Base-by-base conservation (phyloP, 2,888 invertebrate genomes). In the Volucella inflata region DNA sequence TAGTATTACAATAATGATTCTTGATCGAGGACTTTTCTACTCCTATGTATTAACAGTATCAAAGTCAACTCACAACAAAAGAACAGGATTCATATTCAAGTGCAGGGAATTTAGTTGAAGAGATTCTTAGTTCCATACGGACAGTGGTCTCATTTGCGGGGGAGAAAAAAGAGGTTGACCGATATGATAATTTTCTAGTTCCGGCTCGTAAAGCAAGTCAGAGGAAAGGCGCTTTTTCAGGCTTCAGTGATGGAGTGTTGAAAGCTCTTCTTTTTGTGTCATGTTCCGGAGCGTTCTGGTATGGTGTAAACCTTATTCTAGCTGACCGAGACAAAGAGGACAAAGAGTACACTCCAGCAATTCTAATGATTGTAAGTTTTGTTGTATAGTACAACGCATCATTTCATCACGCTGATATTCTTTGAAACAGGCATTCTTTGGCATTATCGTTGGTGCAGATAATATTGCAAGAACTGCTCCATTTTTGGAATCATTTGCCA, bases 141-240 rank as follows among this genome's bases (percentile, higher is more conserved):
- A 97, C 97, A 0, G 96, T 97, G 0, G 93, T 95, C 6, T 96
- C 97, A 0, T 97, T 97, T 90, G 95, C 95, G 2, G 97, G 97
- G 0, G 95, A 96, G 89, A 92, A 94, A 17, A 95, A 95, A 88
- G 97, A 97, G 90, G 94, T 95, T 2, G 93, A 94, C 44, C 94
- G 95, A 90, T 95, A 94, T 89, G 90, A 92, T 44, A 90, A 90
- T 30, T 94, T 94, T 59, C 90, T 96, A 55, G 90, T 93, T 0
- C 94, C 95, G 0, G 96, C 96, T 0, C 94, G 94, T 77, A 93
- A 93, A 87, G 95, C 94, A 50, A 95, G 95, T 36, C 93, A 93
- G 2, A 93, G 92, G 87, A 94, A 95, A 87, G 95, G 95, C 0
- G 91, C 95, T 74, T 95, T 94, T 90, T 94, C 95, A 0, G 96